A percentile compares a stretch with the other conserved stretches of the same genome.
These are phyloP conservation scores for Pinctada fucata DNA, from an alignment of 2,888 invertebrate genomes.

Conservation along the genomic window DNA sequence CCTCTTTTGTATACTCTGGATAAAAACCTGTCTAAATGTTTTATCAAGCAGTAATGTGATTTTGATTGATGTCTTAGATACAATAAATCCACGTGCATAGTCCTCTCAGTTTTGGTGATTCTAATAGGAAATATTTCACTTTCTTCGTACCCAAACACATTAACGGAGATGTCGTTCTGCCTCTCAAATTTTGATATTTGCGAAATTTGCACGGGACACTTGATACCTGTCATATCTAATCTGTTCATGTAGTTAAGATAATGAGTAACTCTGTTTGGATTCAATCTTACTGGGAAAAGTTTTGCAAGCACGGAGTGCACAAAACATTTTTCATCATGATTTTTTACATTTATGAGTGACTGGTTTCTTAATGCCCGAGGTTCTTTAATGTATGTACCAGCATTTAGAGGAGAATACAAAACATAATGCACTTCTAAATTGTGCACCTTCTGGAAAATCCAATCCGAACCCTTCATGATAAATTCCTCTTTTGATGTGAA, in stretches of 20 bases:
- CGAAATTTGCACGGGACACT: conserved; percentile 29
- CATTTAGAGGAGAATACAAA: conserved; percentile 39
- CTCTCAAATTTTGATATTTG: conserved; percentile 39
- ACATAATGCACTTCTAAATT: conserved; percentile 39
- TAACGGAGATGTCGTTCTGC: conserved; percentile 38
- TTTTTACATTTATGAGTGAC: conserved; percentile 33
- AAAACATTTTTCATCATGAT: conserved; percentile 46
- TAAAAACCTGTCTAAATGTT: conserved; percentile 32
- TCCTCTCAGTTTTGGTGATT: conserved; percentile 18
- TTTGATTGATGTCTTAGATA: conserved; percentile 16
- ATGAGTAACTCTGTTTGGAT: conserved; percentile 28
- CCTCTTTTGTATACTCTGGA: conserved; percentile 17
- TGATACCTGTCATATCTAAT: conserved; percentile 32
- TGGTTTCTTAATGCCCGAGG: conserved; percentile 20
- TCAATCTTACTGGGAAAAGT: conserved; percentile 23
- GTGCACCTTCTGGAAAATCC: conserved; percentile 41
- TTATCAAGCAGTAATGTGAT: conserved; percentile 31
- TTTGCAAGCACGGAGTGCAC: conserved; percentile 35
- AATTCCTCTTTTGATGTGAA: conserved; percentile 45
- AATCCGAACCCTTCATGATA: conserved; percentile 46
- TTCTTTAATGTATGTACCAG: conserved; percentile 40
- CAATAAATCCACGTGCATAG: conserved; percentile 24
- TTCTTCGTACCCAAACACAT: conserved; percentile 38
- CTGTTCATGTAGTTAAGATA: conserved; percentile 31
- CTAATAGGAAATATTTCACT: conserved; percentile 25